A percentile compares a stretch with the other conserved stretches of the same genome.
Conservation (phyloP, 2,113 vertebrate genomes). For the Paracanthobrama guichenoti region DNA sequence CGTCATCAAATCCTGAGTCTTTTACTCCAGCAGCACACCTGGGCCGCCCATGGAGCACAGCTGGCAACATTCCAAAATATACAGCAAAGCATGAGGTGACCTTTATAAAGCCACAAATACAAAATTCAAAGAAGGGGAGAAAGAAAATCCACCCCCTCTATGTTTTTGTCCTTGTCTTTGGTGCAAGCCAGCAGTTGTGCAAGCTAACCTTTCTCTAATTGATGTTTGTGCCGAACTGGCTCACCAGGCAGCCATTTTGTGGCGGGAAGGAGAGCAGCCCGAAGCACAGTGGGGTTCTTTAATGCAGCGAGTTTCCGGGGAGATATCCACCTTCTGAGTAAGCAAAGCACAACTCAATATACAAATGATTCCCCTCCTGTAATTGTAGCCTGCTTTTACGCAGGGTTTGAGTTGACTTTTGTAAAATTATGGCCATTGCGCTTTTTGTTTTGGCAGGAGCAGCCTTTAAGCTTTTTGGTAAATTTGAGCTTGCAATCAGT, state of each 20-base stretch:
- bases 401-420: background rate
- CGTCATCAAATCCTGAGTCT: conserved; percentile 18
- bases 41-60: conserved; percentile 5
- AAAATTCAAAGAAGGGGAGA: conserved; percentile 37
- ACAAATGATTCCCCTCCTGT: background rate
- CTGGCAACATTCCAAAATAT: conserved; percentile 20
- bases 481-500: conserved; percentile 2
- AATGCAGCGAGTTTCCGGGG: conserved; percentile 32
- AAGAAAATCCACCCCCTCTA: conserved; percentile 51
- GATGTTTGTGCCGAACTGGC: conserved; percentile 65
- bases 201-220: conserved; percentile 81
- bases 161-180: conserved; percentile 58
- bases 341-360: background rate
- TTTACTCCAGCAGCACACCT: background rate
- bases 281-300: conserved; percentile 44
- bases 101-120: conserved; percentile 60
- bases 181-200: conserved; percentile 64
- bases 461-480: background rate
- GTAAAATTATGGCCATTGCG: background rate
- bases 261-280: conserved; percentile 57
- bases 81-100: conserved; percentile 55
- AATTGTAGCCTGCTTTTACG: conserved; percentile 8
- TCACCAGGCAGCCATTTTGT: conserved; percentile 66
- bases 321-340: conserved; percentile 27
- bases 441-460: conserved; percentile 11